A percentile compares a stretch with the other conserved stretches of the same genome.
Evolutionary conservation across 1,140 invertebrate genomes (phyloP).

Genomic region (Adoxophyes honmai): DNA sequence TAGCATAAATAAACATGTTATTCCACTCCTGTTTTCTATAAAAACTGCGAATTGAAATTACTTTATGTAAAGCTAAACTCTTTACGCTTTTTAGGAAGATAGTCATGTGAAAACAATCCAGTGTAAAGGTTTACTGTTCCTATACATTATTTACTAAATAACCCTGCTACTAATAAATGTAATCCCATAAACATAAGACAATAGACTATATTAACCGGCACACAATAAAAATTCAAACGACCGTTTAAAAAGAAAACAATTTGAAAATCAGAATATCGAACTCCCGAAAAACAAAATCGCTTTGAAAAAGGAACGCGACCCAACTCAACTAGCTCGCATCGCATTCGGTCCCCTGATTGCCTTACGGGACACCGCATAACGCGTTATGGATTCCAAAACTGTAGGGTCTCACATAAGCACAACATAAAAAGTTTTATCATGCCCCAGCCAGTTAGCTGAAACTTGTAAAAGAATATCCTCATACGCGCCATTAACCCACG

Average conservation of each 20-base stretch:
- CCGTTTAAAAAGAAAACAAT: too few species aligned
- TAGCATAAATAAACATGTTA: too few species aligned
- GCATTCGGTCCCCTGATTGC: constrained; percentile 16
- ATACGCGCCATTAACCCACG: constrained; percentile 56
- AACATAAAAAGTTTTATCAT: constrained; percentile 71
- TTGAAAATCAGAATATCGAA: background rate
- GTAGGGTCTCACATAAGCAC: constrained; percentile 54
- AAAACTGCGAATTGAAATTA: too few species aligned
- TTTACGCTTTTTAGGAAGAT: too few species aligned
- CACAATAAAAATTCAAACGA: background rate
- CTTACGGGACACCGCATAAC: constrained; percentile 32
- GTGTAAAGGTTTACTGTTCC: too few species aligned
- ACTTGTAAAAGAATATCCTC: constrained; percentile 57
- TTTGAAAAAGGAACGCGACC: constrained; percentile 9
- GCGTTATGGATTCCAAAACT: constrained; percentile 54
- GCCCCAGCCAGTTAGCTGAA: constrained; percentile 44
- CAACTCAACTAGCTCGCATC: constrained; percentile 12
- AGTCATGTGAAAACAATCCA: too few species aligned
- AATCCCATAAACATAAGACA: too few species aligned
- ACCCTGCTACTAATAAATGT: too few species aligned
- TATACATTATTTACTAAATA: too few species aligned
- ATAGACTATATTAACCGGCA: too few species aligned
- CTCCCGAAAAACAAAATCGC: constrained; percentile 1
- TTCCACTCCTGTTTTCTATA: too few species aligned
- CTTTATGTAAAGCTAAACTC: too few species aligned